Base-by-base conservation (phyloP, 2,888 invertebrate genomes). In the Panzeria rudis region DNA sequence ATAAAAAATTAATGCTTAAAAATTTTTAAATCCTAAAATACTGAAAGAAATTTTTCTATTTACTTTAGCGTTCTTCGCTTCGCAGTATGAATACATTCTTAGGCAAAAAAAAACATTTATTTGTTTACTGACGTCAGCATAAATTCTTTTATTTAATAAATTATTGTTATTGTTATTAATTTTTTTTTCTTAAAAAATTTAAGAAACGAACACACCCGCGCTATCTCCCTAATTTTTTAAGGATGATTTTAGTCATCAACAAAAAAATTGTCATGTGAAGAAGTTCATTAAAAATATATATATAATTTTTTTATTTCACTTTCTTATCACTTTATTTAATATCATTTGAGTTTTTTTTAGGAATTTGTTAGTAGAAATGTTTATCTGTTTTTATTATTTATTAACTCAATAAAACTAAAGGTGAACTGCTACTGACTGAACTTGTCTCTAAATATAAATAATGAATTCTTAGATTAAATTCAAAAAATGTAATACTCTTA, bases 61-160 rank as follows among this genome's bases (percentile, higher is more conserved):
- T 9, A 54, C 25, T 25, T 29, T 54, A 13, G 15, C 25, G 25
- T 25, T 54, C 54, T 25, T 7, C 25, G 25, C 13, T 11, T 38
- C 11, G 1, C 38, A 38, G 11, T 11, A 13, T 11, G 11, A 38
- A 38, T 38, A 3, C 3, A 11, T 38, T 54, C 6, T 2, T 25
- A 25, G 2, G 20, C 25, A 25, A 15, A 54, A 25, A n/a, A 15
- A 15, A 54, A 15, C 7, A 29, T 56, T 7, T 2, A 32, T 11
- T 35, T 59, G 35, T 61, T 61, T 20, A 13, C 35, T 61, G 38
- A 38, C 61, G 61, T 38, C 38, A 61, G 20, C 38, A 38, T 6
- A 61, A 38, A 38, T 38, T 61, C n/a, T 56, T 20, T 35, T 17
- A 8, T 54, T 54, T 13, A 25, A 9, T 54, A 25, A 25, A 25